Evolutionary conservation across 2,888 invertebrate species (phyloP), one percentile per base, ranked within the genome.

Genomic region (Tyria jacobaeae): DNA sequence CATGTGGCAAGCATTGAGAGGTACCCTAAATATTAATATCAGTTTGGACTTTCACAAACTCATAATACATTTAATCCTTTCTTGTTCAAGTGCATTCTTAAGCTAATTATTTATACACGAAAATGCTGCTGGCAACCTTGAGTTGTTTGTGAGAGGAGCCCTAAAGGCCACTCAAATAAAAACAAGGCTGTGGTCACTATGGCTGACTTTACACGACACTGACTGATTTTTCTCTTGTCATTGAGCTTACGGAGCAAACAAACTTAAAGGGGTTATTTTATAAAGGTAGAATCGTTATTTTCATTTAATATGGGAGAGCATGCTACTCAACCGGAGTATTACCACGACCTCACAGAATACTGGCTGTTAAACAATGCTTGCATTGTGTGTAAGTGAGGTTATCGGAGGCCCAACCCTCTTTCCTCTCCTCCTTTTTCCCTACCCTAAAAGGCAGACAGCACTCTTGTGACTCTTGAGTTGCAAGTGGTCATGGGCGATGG

Each of bases 91-190:
- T 14, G 53, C 41, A 17, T 55, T 49, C 56, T 14, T 27, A 34
- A 49, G 17, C 15, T 27, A 44, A 44, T 25, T 12, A 21, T 50
- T 56, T 9, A 37, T 47, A 52, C 6, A 17, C 59, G 52, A 41
- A 62, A 62, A 17, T 60, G 34, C 56, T 47, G 25, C 24, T 1
- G n/a, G 5, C 12, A 49, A 53, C 59, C 64, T 70, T 73, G 64
- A 62, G n/a, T 48, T 25, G 35, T 60, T 72, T 35, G 66, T 64
- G 70, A 72, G 62, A 67, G 60, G 53, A 60, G 0, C 2, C 58
- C 34, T 27, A 27, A 27, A 27, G 27, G 6, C 27, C 58, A 17
- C 31, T 27, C 27, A 51, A 12, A 51, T 64, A 56, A 57, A 35
- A 63, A 61, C 65, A 54, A 71, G 58, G 63, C 24, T 62, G 7